Evolutionary conservation across 2,113 vertebrate genomes (phyloP).

Genomic region (Rhegmatorhina hoffmannsi): DNA sequence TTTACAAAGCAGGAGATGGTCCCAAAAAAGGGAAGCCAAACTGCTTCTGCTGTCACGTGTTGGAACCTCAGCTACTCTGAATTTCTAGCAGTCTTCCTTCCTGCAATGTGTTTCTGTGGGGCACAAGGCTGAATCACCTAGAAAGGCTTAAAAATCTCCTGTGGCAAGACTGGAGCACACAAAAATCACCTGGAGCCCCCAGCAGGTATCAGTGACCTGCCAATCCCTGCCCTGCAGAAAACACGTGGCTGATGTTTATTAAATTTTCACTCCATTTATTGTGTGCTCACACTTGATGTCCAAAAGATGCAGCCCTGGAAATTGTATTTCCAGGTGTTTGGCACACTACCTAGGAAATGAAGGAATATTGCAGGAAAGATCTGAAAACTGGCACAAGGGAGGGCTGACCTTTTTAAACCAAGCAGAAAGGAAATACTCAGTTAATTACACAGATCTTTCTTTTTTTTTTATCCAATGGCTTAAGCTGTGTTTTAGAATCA

Average conservation of each 20-base stretch:
- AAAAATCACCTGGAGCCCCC: not conserved
- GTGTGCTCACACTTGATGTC: not conserved
- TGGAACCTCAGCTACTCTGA: conserved; percentile 36
- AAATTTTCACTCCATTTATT: conserved; percentile 20
- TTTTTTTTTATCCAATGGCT: not conserved
- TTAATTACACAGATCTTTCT: not conserved
- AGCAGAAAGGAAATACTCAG: conserved; percentile 8
- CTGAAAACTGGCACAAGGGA: conserved; percentile 6
- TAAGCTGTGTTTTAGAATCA: not conserved
- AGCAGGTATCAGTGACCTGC: not conserved
- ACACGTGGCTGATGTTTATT: not conserved
- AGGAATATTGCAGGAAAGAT: not conserved
- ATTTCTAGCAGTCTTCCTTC: conserved; percentile 52
- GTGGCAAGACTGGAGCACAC: not conserved
- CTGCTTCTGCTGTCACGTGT: conserved; percentile 6
- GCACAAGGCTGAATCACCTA: conserved; percentile 6
- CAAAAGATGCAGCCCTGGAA: conserved; percentile 28
- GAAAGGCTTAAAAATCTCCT: not conserved
- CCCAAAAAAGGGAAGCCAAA: conserved; percentile 40
- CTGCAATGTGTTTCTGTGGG: conserved; percentile 5
- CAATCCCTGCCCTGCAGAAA: conserved; percentile 11
- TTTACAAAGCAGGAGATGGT: not conserved
- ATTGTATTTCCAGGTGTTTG: conserved; percentile 16
- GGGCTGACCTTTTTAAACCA: conserved; percentile 6
- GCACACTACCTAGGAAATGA: not conserved